Conservation (phyloP, 2,113 vertebrate species). For the Poecilia latipinna region DNA sequence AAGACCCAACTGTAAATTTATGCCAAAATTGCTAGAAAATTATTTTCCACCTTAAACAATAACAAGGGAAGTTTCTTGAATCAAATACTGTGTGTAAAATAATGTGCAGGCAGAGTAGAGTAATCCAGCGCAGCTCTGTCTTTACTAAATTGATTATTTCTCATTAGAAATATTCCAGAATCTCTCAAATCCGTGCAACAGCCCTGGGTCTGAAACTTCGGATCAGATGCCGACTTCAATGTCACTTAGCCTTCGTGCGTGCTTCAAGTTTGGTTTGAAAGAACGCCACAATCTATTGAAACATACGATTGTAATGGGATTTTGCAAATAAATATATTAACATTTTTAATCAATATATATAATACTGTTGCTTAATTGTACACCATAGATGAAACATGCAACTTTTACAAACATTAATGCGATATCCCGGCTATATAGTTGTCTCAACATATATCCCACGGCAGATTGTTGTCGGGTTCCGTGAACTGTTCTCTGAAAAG, state of each 20-base stretch:
- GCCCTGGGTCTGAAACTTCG: background rate
- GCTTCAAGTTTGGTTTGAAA: slow-evolving; percentile 12
- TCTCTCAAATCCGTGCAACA: background rate
- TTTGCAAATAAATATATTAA: background rate
- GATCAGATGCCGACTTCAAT: background rate
- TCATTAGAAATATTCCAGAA: background rate
- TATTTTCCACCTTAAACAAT: background rate
- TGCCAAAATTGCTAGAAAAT: background rate
- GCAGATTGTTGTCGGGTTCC: background rate
- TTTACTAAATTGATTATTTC: no score
- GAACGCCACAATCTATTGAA: background rate
- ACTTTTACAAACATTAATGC: slow-evolving; percentile 35
- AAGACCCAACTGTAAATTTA: background rate
- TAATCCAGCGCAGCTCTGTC: no score
- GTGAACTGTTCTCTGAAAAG: slow-evolving; percentile 31
- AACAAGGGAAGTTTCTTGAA: background rate
- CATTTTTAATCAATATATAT: background rate
- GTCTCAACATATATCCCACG: background rate
- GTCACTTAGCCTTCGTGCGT: background rate
- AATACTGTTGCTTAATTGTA: background rate
- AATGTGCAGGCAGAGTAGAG: background rate
- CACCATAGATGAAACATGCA: slow-evolving; percentile 2
- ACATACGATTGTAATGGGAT: background rate
- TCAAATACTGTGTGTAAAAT: background rate
- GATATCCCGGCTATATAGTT: slow-evolving; percentile 7